Base-by-base conservation (phyloP, 2,113 vertebrate species). In the Trogon surrucura region DNA sequence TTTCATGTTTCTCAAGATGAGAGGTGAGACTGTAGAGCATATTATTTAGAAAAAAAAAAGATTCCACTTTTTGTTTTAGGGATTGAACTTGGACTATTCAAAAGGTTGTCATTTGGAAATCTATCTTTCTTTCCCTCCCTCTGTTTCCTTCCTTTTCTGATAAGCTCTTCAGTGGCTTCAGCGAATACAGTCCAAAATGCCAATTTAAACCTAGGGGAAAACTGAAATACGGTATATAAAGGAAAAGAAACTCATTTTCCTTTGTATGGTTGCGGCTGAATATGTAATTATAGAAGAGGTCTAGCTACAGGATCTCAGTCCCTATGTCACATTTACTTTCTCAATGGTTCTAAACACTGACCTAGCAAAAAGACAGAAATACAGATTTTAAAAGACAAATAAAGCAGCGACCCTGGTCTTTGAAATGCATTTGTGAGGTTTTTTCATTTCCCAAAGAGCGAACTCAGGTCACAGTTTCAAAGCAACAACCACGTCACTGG, bases 1-100 rank as follows among this genome's bases (percentile, higher is more conserved):
- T 98, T 98, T 98, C 96, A 98, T 98, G 98, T 98, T 97, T 97
- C 97, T 97, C 97, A 98, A 97, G 98, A 98, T 98, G 96, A 98
- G 97, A 98, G 96, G 97, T 98, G 97, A 98, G 96, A 97, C 96
- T 96, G 96, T 96, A 98, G 97, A 98, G 97, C 98, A 98, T 96
- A 98, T 98, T 98, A 98, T 98, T 98, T 97, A 96, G 98, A 91
- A 94, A 97, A 96, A 97, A 97, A 87, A 98, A 97, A 98, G 97
- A 98, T 96, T 96, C 93, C 79, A 97, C 98, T 98, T 98, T 98
- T 98, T 98, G 98, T 98, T 98, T 98, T 98, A 98, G 97, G 97
- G 98, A 98, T 98, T 98, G 97, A 98, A 98, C 98, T 98, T 95
- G 88, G 54, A 97, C 97, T 97, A 98, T 98, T 98, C 98, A 98